Base-by-base conservation (phyloP, 2,888 invertebrate species). In the Adela reaumurella region DNA sequence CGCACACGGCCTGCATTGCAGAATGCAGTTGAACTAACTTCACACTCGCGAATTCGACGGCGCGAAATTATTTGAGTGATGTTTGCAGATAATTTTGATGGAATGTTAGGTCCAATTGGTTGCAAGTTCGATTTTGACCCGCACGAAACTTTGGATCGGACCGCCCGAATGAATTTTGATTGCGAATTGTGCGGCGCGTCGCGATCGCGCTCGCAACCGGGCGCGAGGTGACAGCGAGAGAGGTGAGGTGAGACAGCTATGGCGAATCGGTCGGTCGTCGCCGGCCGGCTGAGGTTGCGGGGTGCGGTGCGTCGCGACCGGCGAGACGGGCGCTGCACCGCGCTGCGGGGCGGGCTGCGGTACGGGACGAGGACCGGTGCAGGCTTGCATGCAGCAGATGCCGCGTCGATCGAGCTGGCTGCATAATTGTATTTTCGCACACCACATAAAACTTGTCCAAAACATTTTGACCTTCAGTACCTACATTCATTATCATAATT, bases 1-100 rank as follows among this genome's bases (percentile, higher is more conserved):
- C 88, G 86, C 86, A 87, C 83, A 85, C 85, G 81, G 77, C 68
- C 72, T 83, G 83, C 82, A 81, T 83, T 82, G 83, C 83, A 81
- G 79, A 80, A 78, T 80, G 79, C 79, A 80, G 79, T 77, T 74
- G 76, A 78, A 77, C 68, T 77, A 28, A 48, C 43, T 48, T 28
- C 19, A 68, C 69, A 73, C 71, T 64, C 63, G 35, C 35, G 35
- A 35, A 35, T 14, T 35, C 3, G n/a, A 35, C 35, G 35, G 35
- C 35, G 35, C 35, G 35, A 35, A 35, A 8, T 8, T 24, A 24
- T 11, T 35, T n/a, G n/a, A n/a, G n/a, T n/a, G n/a, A n/a, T n/a
- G n/a, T n/a, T 77, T 76, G 74, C 71, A 73, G 77, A 76, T 76
- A 78, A 77, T 78, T 78, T 78, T 35, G 8, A 14, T 14, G 35